Base-by-base conservation (phyloP, 2,797 vertebrate genomes). In the Crenichthys baileyi region DNA sequence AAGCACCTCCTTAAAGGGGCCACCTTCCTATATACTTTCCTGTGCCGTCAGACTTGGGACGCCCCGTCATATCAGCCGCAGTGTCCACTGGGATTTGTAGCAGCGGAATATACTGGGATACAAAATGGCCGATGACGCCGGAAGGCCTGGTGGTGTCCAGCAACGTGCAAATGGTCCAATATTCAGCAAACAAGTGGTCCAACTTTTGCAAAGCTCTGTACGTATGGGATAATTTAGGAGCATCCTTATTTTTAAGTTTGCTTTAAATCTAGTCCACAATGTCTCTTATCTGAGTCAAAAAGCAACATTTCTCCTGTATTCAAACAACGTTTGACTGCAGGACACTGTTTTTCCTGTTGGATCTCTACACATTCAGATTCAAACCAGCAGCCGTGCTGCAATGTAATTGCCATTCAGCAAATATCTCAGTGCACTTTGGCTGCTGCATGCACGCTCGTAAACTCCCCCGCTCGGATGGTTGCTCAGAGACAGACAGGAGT, bases 341-440 rank as follows among this genome's bases (percentile, higher is more conserved):
- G 67, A 84, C 73, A 8, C 26, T 31, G 7, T 75, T 76, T 77
- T 58, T 8, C 39, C 70, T 74, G 82, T 87, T 79, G 79, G 51
- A 75, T 51, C 81, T 44, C 82, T 39, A 51, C 79, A 58, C 72
- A 76, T 75, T 79, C 41, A 68, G 24, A 85, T 76, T 76, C 83
- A 83, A 84, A 85, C 55, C 79, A 87, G 55, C 79, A 77, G 18
- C 77, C 70, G 29, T 61, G 79, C 77, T 79, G 73, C 73, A 78
- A 55, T 72, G 70, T 85, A 85, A 86, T 87, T 83, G 80, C 73
- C 77, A 83, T 85, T 84, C 88, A 83, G 89, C 84, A 85, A 82
- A 91, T 85, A 80, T 82, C 63, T 80, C 48, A 2, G 46, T 0
- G 78, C 12, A 63, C 53, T 5, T 55, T 18, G 26, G 83, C 70